Evolutionary conservation across 1,140 invertebrate genomes (phyloP).

Genomic region (Drosophila persimilis): DNA sequence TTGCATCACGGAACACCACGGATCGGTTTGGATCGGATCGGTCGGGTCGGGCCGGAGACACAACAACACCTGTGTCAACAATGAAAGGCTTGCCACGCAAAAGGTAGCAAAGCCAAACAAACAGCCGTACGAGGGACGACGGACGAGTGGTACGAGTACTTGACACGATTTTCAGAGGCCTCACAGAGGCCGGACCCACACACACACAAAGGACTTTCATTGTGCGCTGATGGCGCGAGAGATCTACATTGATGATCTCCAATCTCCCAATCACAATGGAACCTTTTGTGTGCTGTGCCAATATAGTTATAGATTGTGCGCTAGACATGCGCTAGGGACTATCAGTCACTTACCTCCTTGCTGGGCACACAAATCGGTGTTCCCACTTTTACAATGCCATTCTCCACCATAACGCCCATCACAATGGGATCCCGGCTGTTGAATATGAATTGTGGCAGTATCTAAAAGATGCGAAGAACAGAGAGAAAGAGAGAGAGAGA

Average conservation of each 20-base stretch:
- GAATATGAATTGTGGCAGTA: slow-evolving; percentile 95
- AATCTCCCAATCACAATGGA: slow-evolving; percentile 33
- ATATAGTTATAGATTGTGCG: slow-evolving; percentile 34
- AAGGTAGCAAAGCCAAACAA: slow-evolving; percentile 62
- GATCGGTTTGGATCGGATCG: too few relatives aligned
- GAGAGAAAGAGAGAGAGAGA: neutral
- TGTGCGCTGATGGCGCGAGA: slow-evolving; percentile 30
- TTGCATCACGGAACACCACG: slow-evolving; percentile 53
- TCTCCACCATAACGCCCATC: slow-evolving; percentile 97
- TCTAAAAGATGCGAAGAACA: slow-evolving; percentile 60
- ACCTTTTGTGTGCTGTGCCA: slow-evolving; percentile 49
- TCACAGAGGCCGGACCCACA: neutral
- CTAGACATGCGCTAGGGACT: neutral
- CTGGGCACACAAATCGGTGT: slow-evolving; percentile 98
- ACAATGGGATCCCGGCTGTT: slow-evolving; percentile 99
- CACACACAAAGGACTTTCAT: slow-evolving; percentile 71
- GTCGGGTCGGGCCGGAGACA: slow-evolving; percentile 13
- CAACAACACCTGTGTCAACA: slow-evolving; percentile 75
- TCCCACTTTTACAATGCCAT: slow-evolving; percentile 96
- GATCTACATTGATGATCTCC: slow-evolving; percentile 28
- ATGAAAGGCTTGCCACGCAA: slow-evolving; percentile 54
- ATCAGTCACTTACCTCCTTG: slow-evolving; percentile 90
- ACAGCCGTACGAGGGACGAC: slow-evolving; percentile 15
- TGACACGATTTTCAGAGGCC: slow-evolving; percentile 67
- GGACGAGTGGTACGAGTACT: slow-evolving; percentile 56